These are phyloP conservation scores for Dermatemys mawii DNA, from an alignment of 2,113 vertebrate species.

Conservation along the genomic window DNA sequence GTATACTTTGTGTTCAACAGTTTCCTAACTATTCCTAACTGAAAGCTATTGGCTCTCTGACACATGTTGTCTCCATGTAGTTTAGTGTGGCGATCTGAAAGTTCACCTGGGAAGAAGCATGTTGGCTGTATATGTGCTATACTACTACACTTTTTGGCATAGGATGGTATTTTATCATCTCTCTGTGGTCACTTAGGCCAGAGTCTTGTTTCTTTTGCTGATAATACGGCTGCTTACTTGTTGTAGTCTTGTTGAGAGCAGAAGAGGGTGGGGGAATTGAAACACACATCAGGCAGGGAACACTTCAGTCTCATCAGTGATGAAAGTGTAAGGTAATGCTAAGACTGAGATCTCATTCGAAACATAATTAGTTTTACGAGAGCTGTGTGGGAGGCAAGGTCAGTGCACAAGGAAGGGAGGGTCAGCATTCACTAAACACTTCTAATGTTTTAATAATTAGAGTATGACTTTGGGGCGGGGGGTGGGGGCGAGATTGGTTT, in stretches of 20 bases:
- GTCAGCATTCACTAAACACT: conserved; percentile 37
- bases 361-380: conserved; percentile 65
- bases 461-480: conserved; percentile 37
- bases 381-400: conserved; percentile 57
- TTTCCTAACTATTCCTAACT: neutral
- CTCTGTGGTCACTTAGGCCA: neutral
- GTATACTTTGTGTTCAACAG: neutral
- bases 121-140: neutral
- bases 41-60: neutral
- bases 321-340: conserved; percentile 12
- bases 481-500: conserved; percentile 34
- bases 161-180: neutral
- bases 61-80: neutral
- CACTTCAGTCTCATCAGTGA: conserved; percentile 26
- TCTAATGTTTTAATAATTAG: conserved; percentile 64
- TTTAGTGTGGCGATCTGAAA: neutral
- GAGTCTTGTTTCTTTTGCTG: neutral
- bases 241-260: conserved; percentile 37
- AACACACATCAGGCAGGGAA: conserved; percentile 51
- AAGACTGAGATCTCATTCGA: conserved; percentile 6
- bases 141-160: neutral
- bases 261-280: conserved; percentile 19
- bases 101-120: neutral
- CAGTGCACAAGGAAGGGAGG: conserved; percentile 58
- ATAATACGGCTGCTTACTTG: neutral